Evolutionary conservation across 2,113 vertebrate genomes (phyloP), one percentile per base, ranked within the genome.

Genomic region (Tragulus kanchil): DNA sequence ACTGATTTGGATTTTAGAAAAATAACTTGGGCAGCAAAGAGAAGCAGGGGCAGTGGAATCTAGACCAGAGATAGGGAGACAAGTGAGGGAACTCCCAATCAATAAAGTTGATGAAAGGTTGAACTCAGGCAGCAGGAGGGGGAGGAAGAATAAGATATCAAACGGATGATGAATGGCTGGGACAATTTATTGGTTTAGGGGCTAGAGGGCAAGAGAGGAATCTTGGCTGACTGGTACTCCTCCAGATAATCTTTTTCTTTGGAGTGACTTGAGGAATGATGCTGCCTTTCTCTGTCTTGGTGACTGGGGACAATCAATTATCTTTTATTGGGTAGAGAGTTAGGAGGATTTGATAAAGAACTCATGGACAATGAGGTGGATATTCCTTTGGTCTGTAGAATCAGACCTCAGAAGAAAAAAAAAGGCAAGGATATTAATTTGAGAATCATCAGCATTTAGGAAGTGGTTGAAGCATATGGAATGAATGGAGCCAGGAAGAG

Each of bases 1-100:
- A 79, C 16, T 90, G 21, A 48, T 77, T 78, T 96, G 61, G 1
- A n/a, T 73, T 92, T 88, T 69, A 87, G 56, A 69, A 85, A 94
- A 88, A 45, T 86, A 82, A 84, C 8, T 81, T 42, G 67, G 26
- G 7, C 3, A 58, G 8, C 15, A 69, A 14, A 78, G 12, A 31
- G 10, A 85, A 54, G 12, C 11, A 31, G 19, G 10, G 16, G 11
- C 62, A 1, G 5, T 28, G 14, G 14, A 6, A 85, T 59, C 26
- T 69, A 23, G 25, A 16, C 11, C 6, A 23, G 62, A 52, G 25
- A 25, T 3, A 75, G 26, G 12, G n/a, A 95, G 26, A 82, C 2
- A 94, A 25, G 42, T 52, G 13, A 67, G 16, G 36, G 42, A 89
- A 42, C 1, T 36, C 19, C 54, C 8, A 83, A 4, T 14, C 21